Evolutionary conservation across 2,797 vertebrate species (phyloP), one percentile per base, ranked within the genome.

Genomic region (Aldrovandia affinis): DNA sequence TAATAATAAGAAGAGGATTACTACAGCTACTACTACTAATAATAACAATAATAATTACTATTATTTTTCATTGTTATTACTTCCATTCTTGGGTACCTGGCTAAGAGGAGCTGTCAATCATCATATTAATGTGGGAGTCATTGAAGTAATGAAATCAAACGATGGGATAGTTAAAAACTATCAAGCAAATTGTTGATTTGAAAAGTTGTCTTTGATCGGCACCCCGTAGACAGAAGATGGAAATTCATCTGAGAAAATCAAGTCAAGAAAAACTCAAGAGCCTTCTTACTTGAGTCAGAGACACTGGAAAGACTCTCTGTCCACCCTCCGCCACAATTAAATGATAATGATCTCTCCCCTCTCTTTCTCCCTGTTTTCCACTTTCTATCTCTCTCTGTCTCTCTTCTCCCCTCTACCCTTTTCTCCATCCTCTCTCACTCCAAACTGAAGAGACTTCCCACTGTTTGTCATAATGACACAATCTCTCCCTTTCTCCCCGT

Each of bases 401-500:
- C 85, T 79, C 36, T 55, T 12, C 25, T 50, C 75, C 86, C 61
- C 59, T 36, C 78, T 85, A 84, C 84, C 68, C 80, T 82, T 82
- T 80, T 86, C 83, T 75, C 81, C 83, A 83, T 85, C 68, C 82
- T 86, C 89, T 88, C 73, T 82, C 82, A 89, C 88, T 88, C 87
- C 88, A 87, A 92, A 86, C 86, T 89, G 88, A 92, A 84, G 85
- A 90, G 85, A 82, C 70, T 88, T 91, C 87, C 88, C 14, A 89
- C 88, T 91, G 90, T 95, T 94, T 94, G 92, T 94, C 93, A 94
- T 93, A 89, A 93, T 93, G 92, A 94, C 91, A 95, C 91, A 92
- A 91, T 93, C 91, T 91, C 89, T 89, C 61, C 61, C 55, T 82
- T 52, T 73, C 59, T 89, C 65, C n/a, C 59, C 81, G 39, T 63